phyloP scores from a whole-genome alignment of 2,113 vertebrate species.

The Ptyas mucosa region DNA sequence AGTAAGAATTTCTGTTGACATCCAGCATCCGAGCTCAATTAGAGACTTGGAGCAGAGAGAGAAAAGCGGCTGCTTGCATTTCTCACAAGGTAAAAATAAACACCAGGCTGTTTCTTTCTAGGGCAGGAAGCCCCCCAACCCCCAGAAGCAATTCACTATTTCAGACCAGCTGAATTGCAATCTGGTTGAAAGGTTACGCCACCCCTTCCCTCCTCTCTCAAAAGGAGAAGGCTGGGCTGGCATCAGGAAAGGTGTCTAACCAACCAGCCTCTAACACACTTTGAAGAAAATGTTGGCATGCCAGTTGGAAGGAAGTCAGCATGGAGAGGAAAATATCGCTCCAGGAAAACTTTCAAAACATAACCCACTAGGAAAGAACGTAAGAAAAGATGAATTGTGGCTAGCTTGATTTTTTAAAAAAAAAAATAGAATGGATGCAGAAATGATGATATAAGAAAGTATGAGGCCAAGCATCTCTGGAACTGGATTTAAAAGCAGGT shows the following conservation, averaged over 20 bases:
- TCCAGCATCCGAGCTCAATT: not conserved
- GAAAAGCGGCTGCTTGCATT: not conserved
- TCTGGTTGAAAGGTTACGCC: not conserved
- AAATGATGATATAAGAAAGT: not conserved
- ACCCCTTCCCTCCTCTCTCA: not conserved
- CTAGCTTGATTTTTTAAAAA: not conserved
- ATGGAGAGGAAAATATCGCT: not conserved
- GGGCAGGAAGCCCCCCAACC: not conserved
- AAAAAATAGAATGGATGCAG: not conserved
- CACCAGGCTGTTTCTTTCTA: not conserved
- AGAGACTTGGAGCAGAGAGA: not conserved
- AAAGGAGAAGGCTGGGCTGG: not conserved
- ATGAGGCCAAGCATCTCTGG: not conserved
- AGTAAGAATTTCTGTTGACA: not conserved
- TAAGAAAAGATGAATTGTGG: rapidly evolving
- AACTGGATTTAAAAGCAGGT: not conserved
- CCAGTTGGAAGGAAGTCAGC: not conserved
- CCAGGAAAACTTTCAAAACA: rapidly evolving
- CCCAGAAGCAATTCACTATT: not conserved
- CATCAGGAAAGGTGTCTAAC: not conserved
- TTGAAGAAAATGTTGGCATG: not conserved
- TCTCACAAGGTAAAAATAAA: not conserved
- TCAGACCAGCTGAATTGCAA: not conserved
- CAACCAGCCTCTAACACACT: not conserved
- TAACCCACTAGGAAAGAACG: rapidly evolving